A percentile compares a stretch with the other conserved stretches of the same genome.
Conservation (phyloP, 1,140 invertebrate genomes). For the Drosophila sechellia region DNA sequence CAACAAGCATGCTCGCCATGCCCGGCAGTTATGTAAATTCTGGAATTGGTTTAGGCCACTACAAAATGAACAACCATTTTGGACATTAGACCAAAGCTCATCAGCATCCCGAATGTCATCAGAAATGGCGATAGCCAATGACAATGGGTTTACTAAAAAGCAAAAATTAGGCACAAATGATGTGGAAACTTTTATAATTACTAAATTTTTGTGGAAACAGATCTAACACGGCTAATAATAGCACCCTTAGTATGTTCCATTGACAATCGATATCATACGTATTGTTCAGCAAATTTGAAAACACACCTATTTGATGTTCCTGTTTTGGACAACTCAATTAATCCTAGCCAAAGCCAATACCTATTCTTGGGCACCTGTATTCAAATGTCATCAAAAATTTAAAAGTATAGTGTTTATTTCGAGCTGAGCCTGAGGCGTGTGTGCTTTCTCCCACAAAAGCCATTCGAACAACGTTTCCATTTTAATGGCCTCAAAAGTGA, state of each 20-base stretch:
- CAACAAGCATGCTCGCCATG: background rate
- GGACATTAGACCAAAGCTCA: constrained; percentile 21
- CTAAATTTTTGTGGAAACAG: background rate
- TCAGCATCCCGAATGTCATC: constrained; percentile 14
- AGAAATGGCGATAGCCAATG: background rate
- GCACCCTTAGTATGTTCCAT: no score
- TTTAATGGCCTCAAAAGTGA: constrained; percentile 17
- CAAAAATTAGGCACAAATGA: background rate
- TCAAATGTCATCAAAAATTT: constrained; percentile 22
- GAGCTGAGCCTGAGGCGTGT: background rate
- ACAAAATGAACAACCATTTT: constrained; percentile 23
- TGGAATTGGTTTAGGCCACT: constrained; percentile 31
- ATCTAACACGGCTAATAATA: no score
- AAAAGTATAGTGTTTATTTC: constrained; percentile 11
- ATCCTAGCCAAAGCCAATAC: background rate
- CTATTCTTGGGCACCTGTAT: background rate
- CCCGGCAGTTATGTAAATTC: constrained; percentile 23
- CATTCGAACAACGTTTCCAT: constrained; percentile 18
- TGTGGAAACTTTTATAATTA: background rate
- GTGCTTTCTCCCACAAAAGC: constrained; percentile 13
- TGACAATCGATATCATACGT: no score
- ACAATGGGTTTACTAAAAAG: constrained; percentile 10
- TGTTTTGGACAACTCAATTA: constrained; percentile 7
- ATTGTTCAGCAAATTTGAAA: no score
- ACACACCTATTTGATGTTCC: constrained; percentile 3